Base-by-base conservation (phyloP, 2,113 vertebrate genomes). In the Myxocyprinus asiaticus region DNA sequence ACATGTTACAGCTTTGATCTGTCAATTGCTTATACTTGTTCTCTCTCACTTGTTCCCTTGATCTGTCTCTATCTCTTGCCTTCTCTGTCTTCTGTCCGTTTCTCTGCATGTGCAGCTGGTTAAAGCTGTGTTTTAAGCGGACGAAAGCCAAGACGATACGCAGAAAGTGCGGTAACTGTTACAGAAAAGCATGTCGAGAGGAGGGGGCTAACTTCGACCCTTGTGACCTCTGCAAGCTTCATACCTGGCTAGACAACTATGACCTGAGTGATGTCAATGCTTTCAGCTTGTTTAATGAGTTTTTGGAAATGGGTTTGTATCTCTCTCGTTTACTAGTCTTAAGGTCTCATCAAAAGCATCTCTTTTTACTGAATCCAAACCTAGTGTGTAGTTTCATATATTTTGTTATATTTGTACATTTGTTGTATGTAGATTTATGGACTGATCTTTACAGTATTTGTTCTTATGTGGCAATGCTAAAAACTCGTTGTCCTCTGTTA, bases 281-380 rank as follows among this genome's bases (percentile, higher is more conserved):
- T 81, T 98, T 95, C 91, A 96, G 93, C 85, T 88, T 99, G 79
- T 98, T 98, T 43, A 92, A 98, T 0, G 97, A 99, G 88, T 98
- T 94, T 88, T 78, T 98, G 91, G 97, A 99, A 87, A 99, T 99
- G 93, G 95, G 97, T 99, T 85, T 0, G 95, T 91, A 14, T 72
- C 33, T 59, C 9, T 15, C 11, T 47, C 0, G 4, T 6, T 22
- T 66, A 12, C 53, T 44, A 67, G 15, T 10, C 7, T 22, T n/a
- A n/a, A n/a, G 22, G 7, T 9, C 10, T 47, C 50, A 1, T 2
- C 3, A 45, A 47, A 48, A 45, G 5, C 10, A n/a, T n/a, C 42
- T 51, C 9, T 17, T 7, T 75, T 17, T 68, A 7, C 45, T 4
- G 42, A 55, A 17, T 4, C 47, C 47, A 48, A 48, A 6, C 47